Evolutionary conservation across 1,140 invertebrate genomes (phyloP), one percentile per base, ranked within the genome.

Genomic region (Triops cancriformis): DNA sequence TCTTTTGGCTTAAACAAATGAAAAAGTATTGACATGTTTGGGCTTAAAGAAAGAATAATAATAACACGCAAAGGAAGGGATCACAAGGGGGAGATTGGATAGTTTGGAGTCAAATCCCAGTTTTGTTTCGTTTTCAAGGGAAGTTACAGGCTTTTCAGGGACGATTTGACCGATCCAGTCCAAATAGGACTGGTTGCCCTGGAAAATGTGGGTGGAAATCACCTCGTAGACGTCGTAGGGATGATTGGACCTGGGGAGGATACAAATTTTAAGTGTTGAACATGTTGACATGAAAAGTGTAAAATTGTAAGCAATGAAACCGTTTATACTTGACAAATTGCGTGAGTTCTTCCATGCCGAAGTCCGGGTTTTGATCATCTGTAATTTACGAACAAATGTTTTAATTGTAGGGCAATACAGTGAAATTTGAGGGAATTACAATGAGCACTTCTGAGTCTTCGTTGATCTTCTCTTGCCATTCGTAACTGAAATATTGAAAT

Each of bases 391-490:
- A 26, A 28, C 72, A 41, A 26, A 64, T 9, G 10, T 11, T 73
- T 76, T 42, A 64, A 26, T n/a, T 31, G 11, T 64, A 27, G 2
- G 75, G 6, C 28, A 45, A 10, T n/a, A 3, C 26, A 31, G 37
- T 41, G 73, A 73, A 37, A 74, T n/a, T 14, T 74, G 26, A 11
- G 27, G 1, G 2, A 26, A 76, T 84, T 87, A 90, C 89, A 87
- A 92, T 82, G 72, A 91, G 79, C 23, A 91, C 86, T 87, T 94
- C 92, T 79, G 82, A 86, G 82, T 95, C 93, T 86, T 96, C 94
- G 83, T 93, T 91, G 5, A 96, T 90, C 87, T 95, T 90, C 79
- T 89, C 89, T 84, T 97, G 89, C 95, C 95, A 97, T 86, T 94
- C 90, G 83, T 96, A 91, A 27, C 89, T 90, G 75, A 51, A 86